Conservation (phyloP, 2,888 invertebrate species). For the Meteorus cinctellus region DNA sequence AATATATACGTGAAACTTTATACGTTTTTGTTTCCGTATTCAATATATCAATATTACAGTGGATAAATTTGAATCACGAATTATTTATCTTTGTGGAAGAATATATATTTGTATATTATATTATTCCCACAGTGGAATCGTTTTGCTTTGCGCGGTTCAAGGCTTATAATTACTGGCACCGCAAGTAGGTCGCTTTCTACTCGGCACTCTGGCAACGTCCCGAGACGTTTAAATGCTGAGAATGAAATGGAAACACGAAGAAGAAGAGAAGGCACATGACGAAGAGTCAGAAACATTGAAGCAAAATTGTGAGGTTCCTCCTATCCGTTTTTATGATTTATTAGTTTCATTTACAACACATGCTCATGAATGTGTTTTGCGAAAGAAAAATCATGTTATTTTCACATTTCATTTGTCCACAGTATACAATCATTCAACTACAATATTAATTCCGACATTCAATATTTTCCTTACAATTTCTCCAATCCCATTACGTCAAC, state of each 20-base stretch:
- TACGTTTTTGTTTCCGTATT: background rate
- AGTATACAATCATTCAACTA: no score
- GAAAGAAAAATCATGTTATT: no score
- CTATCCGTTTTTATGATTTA: background rate
- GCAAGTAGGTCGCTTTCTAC: constrained; percentile 72
- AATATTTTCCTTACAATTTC: no score
- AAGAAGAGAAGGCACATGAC: no score
- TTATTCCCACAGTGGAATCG: constrained; percentile 9
- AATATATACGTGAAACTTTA: background rate
- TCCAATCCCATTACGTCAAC: no score
- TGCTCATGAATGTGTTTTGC: background rate
- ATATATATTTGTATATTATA: background rate
- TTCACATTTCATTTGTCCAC: no score
- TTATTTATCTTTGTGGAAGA: background rate
- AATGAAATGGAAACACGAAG: background rate
- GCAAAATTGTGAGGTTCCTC: background rate
- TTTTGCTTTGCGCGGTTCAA: constrained; percentile 67
- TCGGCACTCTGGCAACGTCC: constrained; percentile 55
- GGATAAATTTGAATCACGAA: background rate
- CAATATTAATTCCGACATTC: no score
- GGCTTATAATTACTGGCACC: constrained; percentile 71
- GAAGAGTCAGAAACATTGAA: background rate
- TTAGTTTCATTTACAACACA: background rate
- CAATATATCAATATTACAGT: background rate
- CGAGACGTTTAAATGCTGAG: constrained; percentile 6